Evolutionary conservation across 2,888 invertebrate genomes (phyloP), one percentile per base, ranked within the genome.

Genomic region (Drosophila flavopinicola): DNA sequence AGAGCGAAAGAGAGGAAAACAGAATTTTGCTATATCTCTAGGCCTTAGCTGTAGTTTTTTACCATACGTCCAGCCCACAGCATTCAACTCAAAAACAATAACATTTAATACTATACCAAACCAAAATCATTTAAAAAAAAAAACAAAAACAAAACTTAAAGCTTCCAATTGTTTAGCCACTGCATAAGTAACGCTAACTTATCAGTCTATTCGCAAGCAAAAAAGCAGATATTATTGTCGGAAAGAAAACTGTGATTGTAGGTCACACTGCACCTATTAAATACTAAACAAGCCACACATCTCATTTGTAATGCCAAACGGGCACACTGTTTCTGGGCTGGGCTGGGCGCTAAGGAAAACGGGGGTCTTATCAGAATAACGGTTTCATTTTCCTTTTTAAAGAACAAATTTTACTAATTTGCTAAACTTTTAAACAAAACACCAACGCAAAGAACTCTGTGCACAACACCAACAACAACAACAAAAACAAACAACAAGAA

Each of bases 381-480:
- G 66, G 66, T 67, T 67, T 67, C 68, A 67, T 66, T 66, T 66
- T 35, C 13, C 24, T 33, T 44, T 66, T 60, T 38, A 32, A 37
- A 70, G 24, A 52, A 48, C 53, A 24, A 59, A 49, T n/a, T 47
- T 25, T 23, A 7, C 47, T 59, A 42, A 44, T 66, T 66, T 66
- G 47, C 47, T 41, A 58, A 51, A 56, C 24, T 38, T 52, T 52
- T 58, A 24, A 11, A 15, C 35, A 15, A 38, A 44, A 44, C 9
- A 47, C 39, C 27, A 54, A 66, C 17, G 25, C 59, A 11, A 54
- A 39, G 20, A 72, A 44, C 42, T 45, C 29, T 42, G 35, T 30
- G 29, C 59, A 53, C 41, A 59, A 35, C 25, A 30, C 42, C 39
- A 37, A 45, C 37, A 48, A 37, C 37, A 61, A 42, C 17, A 32